A percentile compares a stretch with the other conserved stretches of the same genome.
Evolutionary conservation across 2,113 vertebrate species (phyloP).

Genomic region (Nycticebus coucang): DNA sequence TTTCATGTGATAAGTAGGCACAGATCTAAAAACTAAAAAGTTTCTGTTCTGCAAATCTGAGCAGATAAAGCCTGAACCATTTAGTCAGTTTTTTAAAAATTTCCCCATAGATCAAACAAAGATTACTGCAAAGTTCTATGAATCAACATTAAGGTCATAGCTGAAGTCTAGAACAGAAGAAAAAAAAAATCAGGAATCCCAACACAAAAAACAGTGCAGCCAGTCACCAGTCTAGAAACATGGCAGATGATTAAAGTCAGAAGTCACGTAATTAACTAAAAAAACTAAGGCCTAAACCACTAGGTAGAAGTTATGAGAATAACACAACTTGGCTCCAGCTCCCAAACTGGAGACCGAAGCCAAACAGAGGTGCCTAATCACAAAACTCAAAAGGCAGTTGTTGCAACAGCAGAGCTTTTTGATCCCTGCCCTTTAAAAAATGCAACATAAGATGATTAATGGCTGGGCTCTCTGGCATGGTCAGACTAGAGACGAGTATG

Average conservation of each 20-base stretch:
- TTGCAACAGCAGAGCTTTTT: background rate
- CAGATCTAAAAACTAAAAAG: background rate
- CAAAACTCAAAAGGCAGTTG: background rate
- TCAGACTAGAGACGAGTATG: background rate
- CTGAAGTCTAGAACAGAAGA: background rate
- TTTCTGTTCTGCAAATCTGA: background rate
- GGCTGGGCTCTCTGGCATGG: background rate
- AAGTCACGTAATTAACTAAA: conserved; percentile 1
- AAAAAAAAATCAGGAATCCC: background rate
- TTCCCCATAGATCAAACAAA: background rate
- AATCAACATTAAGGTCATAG: conserved; percentile 5
- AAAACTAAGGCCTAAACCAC: conserved; percentile 13
- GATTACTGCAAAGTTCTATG: background rate
- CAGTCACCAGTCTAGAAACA: background rate
- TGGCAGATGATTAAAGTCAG: background rate
- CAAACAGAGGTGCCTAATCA: background rate
- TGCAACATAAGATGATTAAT: background rate
- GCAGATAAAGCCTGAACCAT: background rate
- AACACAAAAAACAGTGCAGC: background rate
- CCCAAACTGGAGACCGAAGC: background rate
- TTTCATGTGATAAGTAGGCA: conserved; percentile 29
- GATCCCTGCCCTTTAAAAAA: conserved; percentile 28
- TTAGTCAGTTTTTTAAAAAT: background rate
- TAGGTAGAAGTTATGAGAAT: conserved; percentile 13
- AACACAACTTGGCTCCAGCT: background rate